Conservation (phyloP, 2,113 vertebrate genomes). For the Argyrosomus japonicus region DNA sequence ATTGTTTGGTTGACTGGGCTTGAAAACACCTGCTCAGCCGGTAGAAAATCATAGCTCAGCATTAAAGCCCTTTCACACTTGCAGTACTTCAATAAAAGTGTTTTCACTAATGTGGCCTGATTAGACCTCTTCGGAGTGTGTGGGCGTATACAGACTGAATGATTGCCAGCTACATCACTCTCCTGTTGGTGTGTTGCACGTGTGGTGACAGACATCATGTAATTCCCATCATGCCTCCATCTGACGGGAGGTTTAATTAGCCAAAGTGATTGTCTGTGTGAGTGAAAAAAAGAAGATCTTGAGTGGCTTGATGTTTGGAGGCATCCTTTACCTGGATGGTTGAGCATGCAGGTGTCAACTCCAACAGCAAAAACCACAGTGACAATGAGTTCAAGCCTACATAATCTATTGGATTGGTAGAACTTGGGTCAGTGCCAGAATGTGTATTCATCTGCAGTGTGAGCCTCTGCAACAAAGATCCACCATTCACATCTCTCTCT, state of each 20-base stretch:
- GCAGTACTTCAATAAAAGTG: not conserved
- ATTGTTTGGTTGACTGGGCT: not conserved
- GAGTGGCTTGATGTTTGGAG: not conserved
- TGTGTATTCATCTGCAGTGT: constrained; percentile 9
- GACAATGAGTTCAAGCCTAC: not conserved
- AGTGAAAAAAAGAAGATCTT: not conserved
- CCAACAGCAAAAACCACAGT: not conserved
- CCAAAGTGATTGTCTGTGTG: not conserved
- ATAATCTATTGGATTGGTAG: not conserved
- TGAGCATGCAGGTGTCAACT: not conserved
- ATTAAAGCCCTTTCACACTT: not conserved
- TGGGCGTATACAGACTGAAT: not conserved
- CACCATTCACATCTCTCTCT: not conserved
- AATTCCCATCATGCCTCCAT: not conserved
- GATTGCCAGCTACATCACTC: not conserved
- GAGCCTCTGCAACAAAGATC: constrained; percentile 32
- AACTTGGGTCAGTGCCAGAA: not conserved
- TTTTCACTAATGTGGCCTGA: not conserved
- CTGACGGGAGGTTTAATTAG: not conserved
- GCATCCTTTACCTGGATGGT: not conserved
- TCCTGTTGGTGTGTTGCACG: not conserved
- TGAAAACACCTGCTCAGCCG: not conserved
- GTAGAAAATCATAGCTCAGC: not conserved
- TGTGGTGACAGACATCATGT: not conserved
- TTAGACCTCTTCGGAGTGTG: not conserved